Evolutionary conservation across 2,797 vertebrate genomes (phyloP), one percentile per base, ranked within the genome.

Genomic region (Channa striata): DNA sequence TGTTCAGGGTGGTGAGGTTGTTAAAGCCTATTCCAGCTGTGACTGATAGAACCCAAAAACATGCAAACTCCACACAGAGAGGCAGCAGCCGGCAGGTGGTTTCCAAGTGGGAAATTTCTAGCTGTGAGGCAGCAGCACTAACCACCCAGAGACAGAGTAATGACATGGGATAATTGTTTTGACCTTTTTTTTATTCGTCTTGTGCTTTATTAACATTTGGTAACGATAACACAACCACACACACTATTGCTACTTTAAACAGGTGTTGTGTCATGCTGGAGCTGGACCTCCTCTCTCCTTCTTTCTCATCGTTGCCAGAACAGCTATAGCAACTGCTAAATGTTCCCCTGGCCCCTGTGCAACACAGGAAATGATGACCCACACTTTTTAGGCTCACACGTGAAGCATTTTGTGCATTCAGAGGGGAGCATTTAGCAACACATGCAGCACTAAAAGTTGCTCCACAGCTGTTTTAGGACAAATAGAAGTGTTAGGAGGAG

Each of bases 401-500:
- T 89, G 85, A 89, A 80, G 78, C 81, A 74, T 88, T 89, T 87
- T 76, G 87, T 57, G 62, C 83, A 62, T 85, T 91, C 90, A 89
- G 84, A 43, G 62, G 91, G 89, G 89, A 92, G 71, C 59, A 33
- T 89, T 90, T 80, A 91, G 72, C 58, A 87, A 78, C 89, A 89
- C 90, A 91, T 87, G 87, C 68, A 10, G 75, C 47, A 76, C 83
- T 89, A 73, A 78, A 65, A 42, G 17, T 71, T 62, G 60, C 86
- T 82, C 77, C 77, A 75, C 89, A 93, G 91, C 91, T 92, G 89
- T 88, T 90, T 85, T 83, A 52, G 78, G 80, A 87, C 71, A 90
- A 88, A 90, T 77, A 84, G 68, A 78, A 74, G 73, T 71, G 80
- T 87, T 87, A 39, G 57, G 70, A 80, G 74, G 64, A 72, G 66